Evolutionary conservation across 2,888 invertebrate species (phyloP), one percentile per base, ranked within the genome.

Genomic region (Melanotus villosus): DNA sequence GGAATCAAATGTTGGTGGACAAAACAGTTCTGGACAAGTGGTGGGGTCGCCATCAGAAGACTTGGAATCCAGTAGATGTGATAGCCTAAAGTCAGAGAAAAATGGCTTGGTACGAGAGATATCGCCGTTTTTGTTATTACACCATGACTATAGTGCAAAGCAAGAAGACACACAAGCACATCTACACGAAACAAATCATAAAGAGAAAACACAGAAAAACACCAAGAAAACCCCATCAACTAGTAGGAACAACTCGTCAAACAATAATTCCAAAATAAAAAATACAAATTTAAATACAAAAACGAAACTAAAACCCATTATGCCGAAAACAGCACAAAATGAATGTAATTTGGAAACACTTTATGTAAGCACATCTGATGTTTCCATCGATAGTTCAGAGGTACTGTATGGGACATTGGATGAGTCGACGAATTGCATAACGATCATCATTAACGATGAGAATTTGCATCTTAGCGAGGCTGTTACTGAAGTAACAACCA

Each of bases 41-140:
- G 94, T 94, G 95, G 95, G 94, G 94, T 72, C 91, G 91, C 58
- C 93, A 93, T 81, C 94, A 94, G 86, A 92, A 90, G 85, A 91
- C 87, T 79, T 95, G 94, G 95, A 94, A 93, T 83, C 94, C 94
- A 77, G 87, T 93, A 81, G 88, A 90, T 77, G 86, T 88, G 82
- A 81, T 83, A 77, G 87, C 86, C n/a, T 88, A 86, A 84, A 34
- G 16, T 19, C 57, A 3, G 47, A 73, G 59, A 65, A 65, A 18
- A 47, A 71, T 50, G 67, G 74, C 14, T 72, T 79, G 66, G 79
- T 79, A 72, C 71, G 73, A 12, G 81, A 82, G 67, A 79, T 83
- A 38, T 82, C 82, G 21, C 79, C 81, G 52, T 83, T 81, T 72
- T 76, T 84, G 30, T 78, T 84, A 68, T 78, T 82, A 64, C 82